These are phyloP conservation scores for Pentalonia nigronervosa DNA, from an alignment of 1,140 invertebrate species.

Conservation along the genomic window DNA sequence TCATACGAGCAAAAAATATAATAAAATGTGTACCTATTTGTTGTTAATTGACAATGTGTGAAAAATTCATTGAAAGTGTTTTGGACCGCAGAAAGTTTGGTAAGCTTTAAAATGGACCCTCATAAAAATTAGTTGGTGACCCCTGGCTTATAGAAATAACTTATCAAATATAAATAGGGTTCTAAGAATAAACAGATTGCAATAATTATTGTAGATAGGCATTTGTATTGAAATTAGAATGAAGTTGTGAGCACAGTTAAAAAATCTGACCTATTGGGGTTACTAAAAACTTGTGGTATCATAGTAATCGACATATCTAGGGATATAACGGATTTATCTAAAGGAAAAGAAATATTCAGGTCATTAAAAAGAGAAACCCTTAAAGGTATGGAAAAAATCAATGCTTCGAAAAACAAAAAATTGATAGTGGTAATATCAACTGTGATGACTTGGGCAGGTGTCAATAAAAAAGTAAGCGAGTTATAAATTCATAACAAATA, in stretches of 20 bases:
- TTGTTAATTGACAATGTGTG: too few relatives aligned
- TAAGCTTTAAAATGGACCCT: too few relatives aligned
- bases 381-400: not conserved
- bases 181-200: not conserved
- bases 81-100: too few relatives aligned
- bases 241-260: not conserved
- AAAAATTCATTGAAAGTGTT: too few relatives aligned
- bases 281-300: not conserved
- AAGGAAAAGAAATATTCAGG: not conserved
- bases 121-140: too few relatives aligned
- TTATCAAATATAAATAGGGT: not conserved
- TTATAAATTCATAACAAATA: not conserved
- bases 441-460: slow-evolving; percentile 4
- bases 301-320: not conserved
- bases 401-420: not conserved
- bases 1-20: too few relatives aligned
- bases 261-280: not conserved
- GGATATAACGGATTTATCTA: not conserved
- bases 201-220: not conserved
- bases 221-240: not conserved
- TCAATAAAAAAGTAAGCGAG: not conserved
- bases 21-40: too few relatives aligned
- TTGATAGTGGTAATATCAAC: slow-evolving; percentile 31
- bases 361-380: not conserved
- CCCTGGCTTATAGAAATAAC: too few relatives aligned